Base-by-base conservation (phyloP, 2,797 vertebrate genomes). In the Halcyon smyrnensis region DNA sequence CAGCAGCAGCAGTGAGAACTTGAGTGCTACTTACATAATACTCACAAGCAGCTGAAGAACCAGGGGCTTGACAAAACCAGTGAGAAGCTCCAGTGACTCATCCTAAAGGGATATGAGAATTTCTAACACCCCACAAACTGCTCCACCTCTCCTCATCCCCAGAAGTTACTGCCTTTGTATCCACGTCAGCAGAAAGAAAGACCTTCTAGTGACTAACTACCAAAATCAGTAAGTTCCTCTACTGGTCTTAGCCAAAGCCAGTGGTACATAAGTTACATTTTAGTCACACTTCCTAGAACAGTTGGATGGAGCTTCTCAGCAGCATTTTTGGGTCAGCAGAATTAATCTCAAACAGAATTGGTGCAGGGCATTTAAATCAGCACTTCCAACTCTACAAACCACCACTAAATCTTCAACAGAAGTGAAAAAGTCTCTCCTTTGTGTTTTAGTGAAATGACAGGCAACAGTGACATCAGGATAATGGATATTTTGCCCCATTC, bases 321-420 rank as follows among this genome's bases (percentile, higher is more conserved):
- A 69, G 25, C 30, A 45, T 51, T 60, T 93, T 13, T 53, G 8
- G 43, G 39, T 34, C 25, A 51, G 36, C 24, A 83, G 25, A 83
- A 68, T 43, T 34, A 79, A 73, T 24, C 53, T 84, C 70, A 34
- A 15, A 15, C 56, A 59, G 46, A 80, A 76, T 1, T 34, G 10
- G 27, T 39, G 34, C 3, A 2, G 25, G 43, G 4, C 74, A 80
- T 23, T 51, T n/a, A 45, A 69, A 71, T 21, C 0, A 0, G 8
- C 39, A 11, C 46, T 75, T 46, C 36, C n/a, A 59, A 1, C 39
- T 46, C 39, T 14, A 28, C 28, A 56, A 81, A 81, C 6, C 53
- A 46, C 17, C 37, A 54, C 50, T 78, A 46, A 24, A 78, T 43
- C 69, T 80, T 81, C 89, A 94, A 60, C 27, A 60, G 11, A 65